Base-by-base conservation (phyloP, 2,888 invertebrate genomes). In the Nemapogon koenigi region DNA sequence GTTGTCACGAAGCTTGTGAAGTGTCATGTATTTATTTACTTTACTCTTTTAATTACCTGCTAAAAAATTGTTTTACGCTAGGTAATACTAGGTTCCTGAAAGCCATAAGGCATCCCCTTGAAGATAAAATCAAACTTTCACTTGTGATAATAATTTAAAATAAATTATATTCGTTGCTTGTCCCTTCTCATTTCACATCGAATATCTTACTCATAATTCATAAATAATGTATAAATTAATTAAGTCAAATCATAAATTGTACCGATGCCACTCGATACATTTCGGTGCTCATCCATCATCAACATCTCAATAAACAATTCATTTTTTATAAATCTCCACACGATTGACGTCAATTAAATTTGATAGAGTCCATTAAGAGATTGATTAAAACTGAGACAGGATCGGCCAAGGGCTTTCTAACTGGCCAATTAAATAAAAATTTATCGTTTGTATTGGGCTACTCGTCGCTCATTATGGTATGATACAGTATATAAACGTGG, bases 331-430 rank as follows among this genome's bases (percentile, higher is more conserved):
- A n/a, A 50, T 55, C 49, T 52, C 53, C n/a, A 57, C 57, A 55
- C 49, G 49, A 61, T 60, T 59, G 63, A 67, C 59, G 67, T 65
- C 70, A 69, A 70, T 72, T 70, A 71, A 68, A 60, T 62, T 66
- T 63, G 64, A 70, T 65, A 62, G 59, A 59, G 60, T 59, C 61
- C 60, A 62, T 63, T 62, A 50, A 51, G 59, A 65, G 65, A 65
- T 66, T 64, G 64, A 67, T 70, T 67, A 65, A 65, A 63, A 62
- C 66, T 62, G 62, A 65, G 26, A 35, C 25, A 26, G 35, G 35
- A 25, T 22, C 22, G 22, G 22, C 22, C 35, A 22, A 35, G 22
- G 35, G 28, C 27, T 37, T 37, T 37, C 37, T 37, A 37, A 37
- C 37, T 17, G 29, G 37, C 29, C 37, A 37, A 37, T 37, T 37